phyloP scores from a whole-genome alignment of 1,140 invertebrate species.

The Brachionus paranguensis region DNA sequence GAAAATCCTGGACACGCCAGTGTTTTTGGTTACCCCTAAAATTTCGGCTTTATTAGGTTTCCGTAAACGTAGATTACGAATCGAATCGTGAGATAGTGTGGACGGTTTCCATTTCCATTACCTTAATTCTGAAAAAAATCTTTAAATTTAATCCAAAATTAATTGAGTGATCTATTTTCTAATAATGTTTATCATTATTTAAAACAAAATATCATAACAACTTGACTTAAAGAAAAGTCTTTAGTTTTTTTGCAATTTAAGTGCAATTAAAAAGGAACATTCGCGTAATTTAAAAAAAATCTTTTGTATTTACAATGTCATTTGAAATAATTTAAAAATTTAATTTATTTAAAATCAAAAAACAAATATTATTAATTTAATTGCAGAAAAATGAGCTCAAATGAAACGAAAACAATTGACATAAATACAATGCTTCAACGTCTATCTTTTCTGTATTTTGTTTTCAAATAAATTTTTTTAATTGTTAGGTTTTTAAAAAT shows the following conservation, averaged over 20 bases:
- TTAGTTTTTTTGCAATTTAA: not conserved
- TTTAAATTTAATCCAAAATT: too few species aligned
- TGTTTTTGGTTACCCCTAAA: too few species aligned
- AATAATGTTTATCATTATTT: too few species aligned
- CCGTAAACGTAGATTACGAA: too few species aligned
- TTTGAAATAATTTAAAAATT: not conserved
- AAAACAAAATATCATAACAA: too few species aligned
- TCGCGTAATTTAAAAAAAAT: not conserved
- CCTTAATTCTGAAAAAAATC: too few species aligned
- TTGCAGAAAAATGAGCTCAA: not conserved
- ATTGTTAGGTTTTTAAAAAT: not conserved
- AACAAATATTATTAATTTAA: not conserved
- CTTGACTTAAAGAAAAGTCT: too few species aligned
- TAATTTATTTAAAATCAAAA: not conserved
- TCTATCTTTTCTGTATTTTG: not conserved
- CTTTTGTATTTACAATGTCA: not conserved
- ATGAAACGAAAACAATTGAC: slow-evolving; percentile 2
- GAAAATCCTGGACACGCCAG: too few species aligned
- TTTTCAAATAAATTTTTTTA: not conserved
- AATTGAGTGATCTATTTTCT: too few species aligned
- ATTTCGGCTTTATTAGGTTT: too few species aligned
- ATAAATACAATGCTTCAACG: slow-evolving; percentile 1
- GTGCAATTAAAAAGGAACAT: not conserved
- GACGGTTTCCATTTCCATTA: too few species aligned
- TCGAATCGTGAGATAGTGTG: too few species aligned